Base-by-base conservation (phyloP, 2,888 invertebrate species). In the Fissipunctia ypsillon region DNA sequence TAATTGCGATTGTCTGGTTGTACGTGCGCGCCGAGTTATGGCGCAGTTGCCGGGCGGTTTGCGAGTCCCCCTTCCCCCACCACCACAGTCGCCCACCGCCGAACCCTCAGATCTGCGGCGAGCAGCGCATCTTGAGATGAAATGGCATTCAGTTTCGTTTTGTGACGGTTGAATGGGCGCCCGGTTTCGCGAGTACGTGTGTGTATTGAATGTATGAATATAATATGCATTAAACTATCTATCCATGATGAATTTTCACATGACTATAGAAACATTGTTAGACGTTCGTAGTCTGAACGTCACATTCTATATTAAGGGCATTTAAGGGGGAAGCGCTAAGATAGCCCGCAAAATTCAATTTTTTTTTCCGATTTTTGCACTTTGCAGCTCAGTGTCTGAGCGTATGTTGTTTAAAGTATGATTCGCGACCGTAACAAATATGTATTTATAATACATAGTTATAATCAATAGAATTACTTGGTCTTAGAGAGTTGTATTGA, bases 1-100 rank as follows among this genome's bases (percentile, higher is more conserved):
- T 95, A 95, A 95, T 95, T 95, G 92, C 93, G 94, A 95, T 95
- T 95, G 95, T 95, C 95, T 94, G 94, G 92, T 90, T 90, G 94
- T 94, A 94, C 93, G 94, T 94, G 94, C 94, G 93, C 94, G 91
- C 89, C 92, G 92, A 94, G 94, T 94, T 93, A 93, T 93, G 92
- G 94, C 94, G 95, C 94, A 93, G 95, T 95, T 94, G 94, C 93
- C 90, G 90, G 91, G 93, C 91, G 90, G 89, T 88, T 87, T 81
- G 88, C 70, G 85, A 84, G 76, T 82, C 88, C 84, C 56, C 84
- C 85, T 81, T 87, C 87, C 43, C 38, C 45, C 69, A 16, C 74
- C 77, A 31, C 70, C 85, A 85, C 85, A 81, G 76, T 70, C 88
- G 76, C 88, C 86, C 85, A 88, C 86, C 86, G 86, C 83, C 88